phyloP scores from a whole-genome alignment of 2,888 invertebrate genomes.

The Enchytraeus crypticus region DNA sequence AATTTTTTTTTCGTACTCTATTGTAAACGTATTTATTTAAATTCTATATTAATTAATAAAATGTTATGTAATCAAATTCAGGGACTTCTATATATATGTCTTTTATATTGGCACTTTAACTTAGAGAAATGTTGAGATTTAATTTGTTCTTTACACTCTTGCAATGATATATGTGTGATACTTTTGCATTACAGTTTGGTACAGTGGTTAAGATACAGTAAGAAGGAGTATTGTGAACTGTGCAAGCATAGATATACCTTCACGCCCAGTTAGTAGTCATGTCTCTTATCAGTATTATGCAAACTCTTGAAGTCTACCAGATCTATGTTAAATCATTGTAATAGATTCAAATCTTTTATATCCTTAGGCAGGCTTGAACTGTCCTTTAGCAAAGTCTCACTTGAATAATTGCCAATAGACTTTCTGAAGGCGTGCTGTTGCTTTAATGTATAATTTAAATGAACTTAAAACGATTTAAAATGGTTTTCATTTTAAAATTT shows the following conservation, averaged over 20 bases:
- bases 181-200: slow-evolving; percentile 59
- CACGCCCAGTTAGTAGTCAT: slow-evolving; percentile 65
- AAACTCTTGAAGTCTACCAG: too few relatives aligned
- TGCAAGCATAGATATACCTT: slow-evolving; percentile 96
- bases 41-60: not conserved
- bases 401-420: too few relatives aligned
- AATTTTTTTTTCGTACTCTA: not conserved
- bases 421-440: too few relatives aligned
- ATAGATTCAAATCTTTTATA: too few relatives aligned
- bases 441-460: too few relatives aligned
- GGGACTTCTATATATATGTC: not conserved
- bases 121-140: not conserved
- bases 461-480: too few relatives aligned
- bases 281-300: too few relatives aligned
- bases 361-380: too few relatives aligned
- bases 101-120: not conserved
- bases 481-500: too few relatives aligned
- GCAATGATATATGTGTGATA: not conserved
- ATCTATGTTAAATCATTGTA: too few relatives aligned
- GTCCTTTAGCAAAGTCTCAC: too few relatives aligned
- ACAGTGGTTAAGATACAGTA: slow-evolving; percentile 97
- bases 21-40: too few relatives aligned
- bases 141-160: not conserved
- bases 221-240: slow-evolving; percentile 95
- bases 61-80: not conserved